Percentiles rank a stretch among this genome's conserved stretches.
These are phyloP conservation scores for Clunio marinus DNA, from an alignment of 2,888 invertebrate species.

Conservation along the genomic window DNA sequence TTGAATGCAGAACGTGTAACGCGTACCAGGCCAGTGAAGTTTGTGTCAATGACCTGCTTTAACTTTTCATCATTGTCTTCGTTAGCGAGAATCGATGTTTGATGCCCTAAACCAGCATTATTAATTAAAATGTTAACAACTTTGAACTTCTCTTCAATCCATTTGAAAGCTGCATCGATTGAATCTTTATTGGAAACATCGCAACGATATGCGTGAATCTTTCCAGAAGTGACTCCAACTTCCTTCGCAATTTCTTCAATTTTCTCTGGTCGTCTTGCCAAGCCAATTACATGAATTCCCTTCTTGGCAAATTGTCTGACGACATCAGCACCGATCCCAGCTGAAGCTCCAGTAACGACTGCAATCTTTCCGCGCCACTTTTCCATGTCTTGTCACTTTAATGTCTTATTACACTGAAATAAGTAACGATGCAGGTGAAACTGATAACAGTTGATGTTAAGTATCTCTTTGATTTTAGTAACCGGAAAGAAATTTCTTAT, in stretches of 20 bases:
- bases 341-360: neutral
- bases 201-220: constrained; percentile 47
- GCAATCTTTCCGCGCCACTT: neutral
- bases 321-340: neutral
- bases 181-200: constrained; percentile 45
- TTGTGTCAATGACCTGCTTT: neutral
- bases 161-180: constrained; percentile 43
- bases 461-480: too few relatives aligned
- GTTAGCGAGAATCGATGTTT: neutral
- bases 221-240: constrained; percentile 41
- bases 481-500: too few relatives aligned
- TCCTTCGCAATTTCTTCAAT: constrained; percentile 44
- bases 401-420: too few relatives aligned
- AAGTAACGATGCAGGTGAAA: too few relatives aligned
- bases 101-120: constrained; percentile 50
- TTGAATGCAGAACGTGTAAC: neutral
- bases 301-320: constrained; percentile 26
- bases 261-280: constrained; percentile 48
- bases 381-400: constrained; percentile 2
- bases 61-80: neutral
- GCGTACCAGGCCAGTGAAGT: neutral
- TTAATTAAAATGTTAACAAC: constrained; percentile 53
- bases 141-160: constrained; percentile 47
- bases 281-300: constrained; percentile 51
- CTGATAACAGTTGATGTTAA: too few relatives aligned